Percentiles rank a stretch among this genome's conserved stretches.
Conservation (phyloP, 2,888 invertebrate species). For the Unio delphinus region DNA sequence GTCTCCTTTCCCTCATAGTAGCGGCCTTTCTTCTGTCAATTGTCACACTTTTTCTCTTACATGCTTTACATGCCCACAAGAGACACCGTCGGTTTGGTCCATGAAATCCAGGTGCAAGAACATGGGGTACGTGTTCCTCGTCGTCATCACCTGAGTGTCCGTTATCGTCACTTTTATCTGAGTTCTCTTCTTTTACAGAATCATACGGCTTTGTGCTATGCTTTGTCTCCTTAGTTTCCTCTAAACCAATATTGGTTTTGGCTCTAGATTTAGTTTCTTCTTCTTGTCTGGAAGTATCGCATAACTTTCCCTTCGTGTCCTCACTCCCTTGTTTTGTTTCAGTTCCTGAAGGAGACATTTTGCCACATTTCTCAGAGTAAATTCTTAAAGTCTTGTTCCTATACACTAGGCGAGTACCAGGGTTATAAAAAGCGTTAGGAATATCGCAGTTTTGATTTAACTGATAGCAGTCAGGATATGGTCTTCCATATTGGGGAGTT, state of each 20-base stretch:
- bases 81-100: slow-evolving; percentile 81
- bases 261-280: slow-evolving; percentile 19
- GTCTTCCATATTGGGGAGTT: slow-evolving; percentile 18
- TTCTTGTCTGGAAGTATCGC: slow-evolving; percentile 7
- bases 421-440: slow-evolving; percentile 23
- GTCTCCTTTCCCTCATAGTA: slow-evolving; percentile 91
- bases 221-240: slow-evolving; percentile 35
- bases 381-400: no score
- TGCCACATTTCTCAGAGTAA: slow-evolving; percentile 4
- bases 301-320: slow-evolving; percentile 9
- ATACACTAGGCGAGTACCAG: slow-evolving; percentile 1
- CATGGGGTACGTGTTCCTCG: slow-evolving; percentile 67
- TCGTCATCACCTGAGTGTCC: slow-evolving; percentile 44
- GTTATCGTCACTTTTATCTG: slow-evolving; percentile 44
- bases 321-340: slow-evolving; percentile 24
- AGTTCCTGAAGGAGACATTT: slow-evolving; percentile 5
- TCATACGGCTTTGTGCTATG: slow-evolving; percentile 40
- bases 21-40: slow-evolving; percentile 98
- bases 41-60: slow-evolving; percentile 91
- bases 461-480: slow-evolving; percentile 46
- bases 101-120: slow-evolving; percentile 71
- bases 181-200: slow-evolving; percentile 38
- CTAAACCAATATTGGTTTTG: slow-evolving; percentile 10
- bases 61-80: slow-evolving; percentile 97
- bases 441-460: slow-evolving; percentile 30